phyloP scores from a whole-genome alignment of 2,113 vertebrate species.

The Brevimyrus niger region DNA sequence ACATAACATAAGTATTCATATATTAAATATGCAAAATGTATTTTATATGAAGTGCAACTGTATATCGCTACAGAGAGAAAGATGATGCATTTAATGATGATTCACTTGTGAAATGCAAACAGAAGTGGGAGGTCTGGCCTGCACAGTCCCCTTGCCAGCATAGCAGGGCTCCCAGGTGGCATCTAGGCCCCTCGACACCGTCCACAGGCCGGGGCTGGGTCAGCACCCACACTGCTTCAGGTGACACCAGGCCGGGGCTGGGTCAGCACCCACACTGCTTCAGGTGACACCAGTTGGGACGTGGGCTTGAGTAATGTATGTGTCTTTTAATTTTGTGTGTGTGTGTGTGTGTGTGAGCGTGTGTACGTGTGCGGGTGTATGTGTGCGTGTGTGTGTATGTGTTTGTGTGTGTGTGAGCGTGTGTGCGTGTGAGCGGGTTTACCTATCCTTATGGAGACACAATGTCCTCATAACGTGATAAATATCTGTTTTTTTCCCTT shows the following conservation, averaged over 20 bases:
- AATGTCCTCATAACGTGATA: too few species aligned
- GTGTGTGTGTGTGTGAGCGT: neutral
- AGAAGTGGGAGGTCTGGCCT: neutral
- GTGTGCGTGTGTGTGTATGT: conserved; percentile 10
- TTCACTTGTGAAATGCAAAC: neutral
- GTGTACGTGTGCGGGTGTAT: too few species aligned
- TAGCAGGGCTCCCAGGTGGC: too few species aligned
- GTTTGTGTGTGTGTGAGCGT: neutral
- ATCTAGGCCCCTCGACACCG: neutral
- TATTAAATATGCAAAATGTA: neutral
- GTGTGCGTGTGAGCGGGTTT: conserved; percentile 17
- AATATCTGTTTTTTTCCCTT: too few species aligned
- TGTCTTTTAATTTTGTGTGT: conserved; percentile 47
- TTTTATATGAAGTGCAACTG: neutral
- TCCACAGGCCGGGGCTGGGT: neutral
- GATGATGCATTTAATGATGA: neutral
- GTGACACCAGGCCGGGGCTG: neutral
- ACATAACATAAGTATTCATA: neutral
- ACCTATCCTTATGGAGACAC: too few species aligned
- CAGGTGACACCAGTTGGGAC: neutral
- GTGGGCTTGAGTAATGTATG: neutral
- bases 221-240: neutral
- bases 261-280: neutral
- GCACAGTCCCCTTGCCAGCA: neutral
- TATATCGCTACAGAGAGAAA: neutral